Base-by-base conservation (phyloP, 2,888 invertebrate genomes). In the Nycteola revayana region DNA sequence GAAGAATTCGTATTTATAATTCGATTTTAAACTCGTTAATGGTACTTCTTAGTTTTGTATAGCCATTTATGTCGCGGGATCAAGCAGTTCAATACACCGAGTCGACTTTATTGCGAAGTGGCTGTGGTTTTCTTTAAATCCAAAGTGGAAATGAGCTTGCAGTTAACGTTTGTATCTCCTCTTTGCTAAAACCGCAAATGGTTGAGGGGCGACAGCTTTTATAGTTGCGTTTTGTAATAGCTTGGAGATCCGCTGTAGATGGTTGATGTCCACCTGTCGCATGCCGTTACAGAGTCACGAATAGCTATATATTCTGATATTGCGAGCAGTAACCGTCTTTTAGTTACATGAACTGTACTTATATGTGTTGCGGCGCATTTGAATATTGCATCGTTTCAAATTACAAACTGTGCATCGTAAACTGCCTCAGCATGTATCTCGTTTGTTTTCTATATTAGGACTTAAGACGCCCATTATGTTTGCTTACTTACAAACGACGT, bases 121-220 rank as follows among this genome's bases (percentile, higher is more conserved):
- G 52, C 59, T 81, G 85, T 62, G 80, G 80, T 82, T 75, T 57
- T 47, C 60, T 66, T 71, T 65, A 73, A 79, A 80, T 76, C 68
- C 60, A 48, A 73, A 66, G 73, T 81, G 80, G 77, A 80, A 82
- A 81, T 80, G 79, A 75, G 75, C 64, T 60, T 32, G 66, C 73
- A 67, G 67, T 78, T 75, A 77, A 60, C 66, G 63, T 72, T 65
- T 63, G 64, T 67, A 62, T 64, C 65, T 60, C 59, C 69, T 66
- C 60, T 60, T 58, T 66, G 62, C 59, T 59, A 52, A 52, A 66
- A 84, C 86, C 83, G 69, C 85, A 84, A 83, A 80, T 69, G 66
- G 75, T 58, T 53, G 55, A 44, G 50, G 68, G 71, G 65, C 65
- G 63, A 59, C 63, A 64, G 36, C 56, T 68, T 73, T 66, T 75